A percentile compares a stretch with the other conserved stretches of the same genome.
Conservation (phyloP, 2,888 invertebrate species). For the Polydrusus tereticollis region DNA sequence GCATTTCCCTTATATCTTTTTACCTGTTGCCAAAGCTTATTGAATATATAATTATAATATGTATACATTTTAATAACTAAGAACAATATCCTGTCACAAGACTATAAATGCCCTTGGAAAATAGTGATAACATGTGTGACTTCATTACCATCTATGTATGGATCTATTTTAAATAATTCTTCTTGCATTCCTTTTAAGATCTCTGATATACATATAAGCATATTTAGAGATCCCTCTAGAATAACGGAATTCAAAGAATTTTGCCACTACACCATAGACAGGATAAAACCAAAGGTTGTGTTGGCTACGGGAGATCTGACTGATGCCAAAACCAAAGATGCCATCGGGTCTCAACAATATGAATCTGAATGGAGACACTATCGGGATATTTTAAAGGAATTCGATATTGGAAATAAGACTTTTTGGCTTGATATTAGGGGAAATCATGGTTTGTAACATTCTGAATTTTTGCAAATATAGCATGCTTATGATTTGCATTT, state of each 20-base stretch:
- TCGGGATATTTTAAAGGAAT: constrained; percentile 76
- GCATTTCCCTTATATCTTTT: too few relatives aligned
- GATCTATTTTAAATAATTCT: not conserved
- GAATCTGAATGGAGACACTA: constrained; percentile 88
- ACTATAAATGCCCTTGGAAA: too few relatives aligned
- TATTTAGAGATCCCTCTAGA: constrained; percentile 81
- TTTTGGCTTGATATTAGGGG: constrained; percentile 92
- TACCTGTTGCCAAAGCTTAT: too few relatives aligned
- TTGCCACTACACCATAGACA: constrained; percentile 79
- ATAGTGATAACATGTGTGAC: too few relatives aligned
- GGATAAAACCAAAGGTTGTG: constrained; percentile 82
- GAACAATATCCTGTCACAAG: not conserved
- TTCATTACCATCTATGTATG: too few relatives aligned
- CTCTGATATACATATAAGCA: constrained; percentile 90
- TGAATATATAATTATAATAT: too few relatives aligned
- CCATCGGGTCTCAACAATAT: constrained; percentile 85
- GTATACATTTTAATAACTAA: too few relatives aligned
- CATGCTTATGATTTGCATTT: not conserved
- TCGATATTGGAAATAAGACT: constrained; percentile 77
- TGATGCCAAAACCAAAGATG: constrained; percentile 85
- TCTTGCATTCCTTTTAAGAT: constrained; percentile 72
- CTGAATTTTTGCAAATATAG: too few relatives aligned
- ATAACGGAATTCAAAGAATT: constrained; percentile 84
- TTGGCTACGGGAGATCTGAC: constrained; percentile 91
- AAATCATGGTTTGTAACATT: constrained; percentile 85